phyloP scores from a whole-genome alignment of 2,113 vertebrate species.

The Butorides virescens region DNA sequence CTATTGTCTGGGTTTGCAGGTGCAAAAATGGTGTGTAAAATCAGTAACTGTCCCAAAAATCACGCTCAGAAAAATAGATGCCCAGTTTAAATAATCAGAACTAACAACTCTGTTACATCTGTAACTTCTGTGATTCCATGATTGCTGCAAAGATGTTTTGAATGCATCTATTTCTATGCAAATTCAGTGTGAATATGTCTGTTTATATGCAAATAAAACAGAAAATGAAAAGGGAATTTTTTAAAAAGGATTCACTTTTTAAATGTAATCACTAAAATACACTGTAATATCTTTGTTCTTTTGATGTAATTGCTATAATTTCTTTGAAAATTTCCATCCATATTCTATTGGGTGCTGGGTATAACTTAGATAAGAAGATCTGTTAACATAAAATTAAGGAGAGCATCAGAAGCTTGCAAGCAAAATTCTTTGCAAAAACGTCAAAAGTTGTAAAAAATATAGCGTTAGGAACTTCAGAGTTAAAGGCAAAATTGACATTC shows the following conservation, averaged over 20 bases:
- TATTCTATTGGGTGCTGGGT: not conserved
- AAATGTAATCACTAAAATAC: conserved; percentile 21
- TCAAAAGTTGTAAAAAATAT: not conserved
- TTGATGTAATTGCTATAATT: conserved; percentile 29
- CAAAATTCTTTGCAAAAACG: not conserved
- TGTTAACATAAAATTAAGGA: not conserved
- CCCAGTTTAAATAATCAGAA: conserved; percentile 39
- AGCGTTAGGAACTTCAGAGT: not conserved
- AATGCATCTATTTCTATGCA: conserved; percentile 31
- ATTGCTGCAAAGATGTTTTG: conserved; percentile 33
- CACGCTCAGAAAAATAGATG: conserved; percentile 20
- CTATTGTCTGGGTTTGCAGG: not conserved
- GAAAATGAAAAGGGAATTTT: conserved; percentile 6
- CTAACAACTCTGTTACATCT: conserved; percentile 40
- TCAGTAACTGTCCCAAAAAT: conserved; percentile 1
- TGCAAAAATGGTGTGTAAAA: not conserved
- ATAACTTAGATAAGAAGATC: conserved; percentile 12
- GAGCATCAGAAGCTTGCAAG: not conserved
- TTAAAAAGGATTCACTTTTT: not conserved
- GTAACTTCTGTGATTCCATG: conserved; percentile 43
- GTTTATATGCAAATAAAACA: conserved; percentile 50
- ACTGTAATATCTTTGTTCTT: conserved; percentile 22
- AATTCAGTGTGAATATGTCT: conserved; percentile 17
- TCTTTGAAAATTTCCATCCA: not conserved
- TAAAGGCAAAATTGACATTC: not conserved